Base-by-base conservation (phyloP, 2,888 invertebrate genomes). In the Synergus gifuensis region DNA sequence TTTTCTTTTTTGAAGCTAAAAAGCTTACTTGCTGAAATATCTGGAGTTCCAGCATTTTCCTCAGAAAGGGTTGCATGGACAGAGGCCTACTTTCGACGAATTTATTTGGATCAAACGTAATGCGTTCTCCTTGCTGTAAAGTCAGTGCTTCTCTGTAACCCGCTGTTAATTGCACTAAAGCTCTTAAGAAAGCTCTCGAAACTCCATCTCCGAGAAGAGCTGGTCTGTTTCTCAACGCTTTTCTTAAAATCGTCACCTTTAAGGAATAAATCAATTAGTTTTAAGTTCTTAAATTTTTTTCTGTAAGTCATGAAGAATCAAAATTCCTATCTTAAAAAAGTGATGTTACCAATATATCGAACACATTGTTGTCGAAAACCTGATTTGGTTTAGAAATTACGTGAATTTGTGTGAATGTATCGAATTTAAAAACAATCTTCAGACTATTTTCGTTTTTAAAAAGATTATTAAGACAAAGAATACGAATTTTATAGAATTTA, bases 141-240 rank as follows among this genome's bases (percentile, higher is more conserved):
- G 96, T 96, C 66, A 98, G 94, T 44, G 98, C 98, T 92, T 98
- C 98, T 83, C 98, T 94, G 92, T 98, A 98, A 83, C 98, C 98
- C 73, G 99, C 99, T 88, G 99, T 99, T 78, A 99, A 94, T 92
- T 97, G 96, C 14, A 99, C 99, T 85, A 99, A 93, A 12, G 98
- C 97, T 81, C 96, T 94, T 78, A 99, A 94, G 93, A 99, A 99
- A 67, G 98, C 97, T 89, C 98, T 95, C 4, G 98, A 97, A 7
- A 99, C 96, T 0, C 98, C 97, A 92, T 99, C 99, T 0, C 98
- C 98, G 80, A 97, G 93, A 79, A 96, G 93, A 76, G 95, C 95
- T 85, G 97, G 95, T 87, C 95, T 94, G 90, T 95, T 95, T 89
- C 96, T 95, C 88, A 98, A 93, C 82, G 96, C 95, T 89, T 95